Evolutionary conservation across 2,113 vertebrate species (phyloP).

Genomic region (Recurvirostra avosetta): DNA sequence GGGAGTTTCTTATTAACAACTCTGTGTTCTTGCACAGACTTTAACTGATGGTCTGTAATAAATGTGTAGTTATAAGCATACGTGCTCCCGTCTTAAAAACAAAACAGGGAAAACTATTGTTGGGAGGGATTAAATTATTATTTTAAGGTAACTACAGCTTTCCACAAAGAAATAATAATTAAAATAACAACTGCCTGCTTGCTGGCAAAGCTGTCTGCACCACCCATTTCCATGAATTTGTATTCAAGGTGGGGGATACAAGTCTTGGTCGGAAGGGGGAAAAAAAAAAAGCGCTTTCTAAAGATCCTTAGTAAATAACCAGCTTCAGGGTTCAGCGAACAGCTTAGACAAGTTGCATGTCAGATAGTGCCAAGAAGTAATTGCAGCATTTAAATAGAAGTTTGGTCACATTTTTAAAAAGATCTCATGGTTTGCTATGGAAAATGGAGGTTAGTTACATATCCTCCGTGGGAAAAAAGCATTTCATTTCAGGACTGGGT

Average conservation of each 20-base stretch:
- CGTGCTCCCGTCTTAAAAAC: background rate
- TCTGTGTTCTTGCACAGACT: background rate
- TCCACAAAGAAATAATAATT: conserved; percentile 60
- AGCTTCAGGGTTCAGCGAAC: conserved; percentile 62
- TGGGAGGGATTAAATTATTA: conserved; percentile 56
- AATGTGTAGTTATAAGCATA: conserved; percentile 19
- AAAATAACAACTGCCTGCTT: conserved; percentile 58
- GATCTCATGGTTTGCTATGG: conserved; percentile 15
- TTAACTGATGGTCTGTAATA: conserved; percentile 19
- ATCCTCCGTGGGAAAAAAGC: background rate
- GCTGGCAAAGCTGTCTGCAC: conserved; percentile 47
- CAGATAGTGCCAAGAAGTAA: conserved; percentile 42
- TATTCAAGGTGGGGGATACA: conserved; percentile 47
- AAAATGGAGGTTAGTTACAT: conserved; percentile 32
- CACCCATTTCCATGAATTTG: conserved; percentile 72
- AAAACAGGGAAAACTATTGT: conserved; percentile 39
- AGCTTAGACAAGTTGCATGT: conserved; percentile 42
- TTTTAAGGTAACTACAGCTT: conserved; percentile 53
- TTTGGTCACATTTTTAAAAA: conserved; percentile 24
- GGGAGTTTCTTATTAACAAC: conserved; percentile 54
- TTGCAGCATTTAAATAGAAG: conserved; percentile 58
- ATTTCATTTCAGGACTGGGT: background rate
- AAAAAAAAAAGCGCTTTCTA: conserved; percentile 25
- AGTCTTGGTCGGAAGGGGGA: background rate
- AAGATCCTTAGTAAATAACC: conserved; percentile 67